Conservation (phyloP, 1,140 invertebrate species). For the Ceratoteleas bidentatus region DNA sequence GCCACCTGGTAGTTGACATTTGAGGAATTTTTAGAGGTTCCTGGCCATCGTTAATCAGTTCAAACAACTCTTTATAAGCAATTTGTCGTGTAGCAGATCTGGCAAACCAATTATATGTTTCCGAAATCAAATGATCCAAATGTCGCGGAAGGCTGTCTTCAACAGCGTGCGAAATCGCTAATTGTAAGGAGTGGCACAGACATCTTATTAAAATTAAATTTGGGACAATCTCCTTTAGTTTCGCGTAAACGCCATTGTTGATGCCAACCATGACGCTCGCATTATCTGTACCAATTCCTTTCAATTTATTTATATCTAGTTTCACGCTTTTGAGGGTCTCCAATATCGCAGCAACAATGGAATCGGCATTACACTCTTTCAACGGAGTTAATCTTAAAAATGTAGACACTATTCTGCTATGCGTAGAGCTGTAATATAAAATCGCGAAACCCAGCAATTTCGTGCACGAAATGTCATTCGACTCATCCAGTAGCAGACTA, state of each 20-base stretch:
- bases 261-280: conserved; percentile 73
- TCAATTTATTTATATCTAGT: conserved; percentile 67
- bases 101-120: conserved; percentile 70
- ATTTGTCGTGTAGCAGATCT: conserved; percentile 48
- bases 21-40: conserved; percentile 56
- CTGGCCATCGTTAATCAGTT: conserved; percentile 47
- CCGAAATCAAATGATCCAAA: conserved; percentile 68
- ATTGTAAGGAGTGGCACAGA: conserved; percentile 70
- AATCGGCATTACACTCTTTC: conserved; percentile 16
- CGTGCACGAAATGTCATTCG: conserved; percentile 48
- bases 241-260: conserved; percentile 72
- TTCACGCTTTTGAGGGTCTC: neutral
- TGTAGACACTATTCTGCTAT: conserved; percentile 15
- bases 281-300: conserved; percentile 75
- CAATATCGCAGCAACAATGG: conserved; percentile 23
- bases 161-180: conserved; percentile 65
- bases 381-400: conserved; percentile 13
- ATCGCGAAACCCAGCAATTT: conserved; percentile 59
- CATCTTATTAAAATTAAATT: conserved; percentile 67
- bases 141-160: conserved; percentile 68
- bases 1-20: conserved; percentile 22
- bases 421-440: conserved; percentile 24
- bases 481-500: conserved; percentile 59
- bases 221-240: conserved; percentile 60
- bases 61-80: conserved; percentile 48